Evolutionary conservation across 2,113 vertebrate species (phyloP), one percentile per base, ranked within the genome.

Genomic region (Sturnus vulgaris): DNA sequence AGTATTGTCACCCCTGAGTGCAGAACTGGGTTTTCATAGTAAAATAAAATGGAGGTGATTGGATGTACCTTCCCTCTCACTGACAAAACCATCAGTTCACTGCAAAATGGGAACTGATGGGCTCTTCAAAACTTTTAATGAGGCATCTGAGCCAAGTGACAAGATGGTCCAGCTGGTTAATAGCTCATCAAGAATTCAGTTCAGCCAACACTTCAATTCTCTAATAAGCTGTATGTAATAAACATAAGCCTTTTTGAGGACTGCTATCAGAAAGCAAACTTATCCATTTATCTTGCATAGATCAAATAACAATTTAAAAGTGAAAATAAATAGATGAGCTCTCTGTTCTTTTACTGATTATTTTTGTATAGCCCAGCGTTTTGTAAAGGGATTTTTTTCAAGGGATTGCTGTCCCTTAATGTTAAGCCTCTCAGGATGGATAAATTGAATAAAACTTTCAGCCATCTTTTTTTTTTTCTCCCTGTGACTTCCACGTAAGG

Each of bases 101-200:
- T 52, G 46, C 70, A 80, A 79, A 89, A 91, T 42, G 49, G 76
- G 57, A 91, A 22, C 7, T 85, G 78, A 76, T 0, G 0, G 2
- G 19, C 14, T 2, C 81, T 2, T 71, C 42, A 61, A 33, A 96
- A 95, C 81, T 95, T 90, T 50, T 91, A 93, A 92, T 95, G 94
- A 95, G 84, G 49, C 50, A 23, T 93, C 55, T 91, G 93, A 96
- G 93, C 94, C 89, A 92, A 95, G 81, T 87, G 78, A 77, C 59
- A 79, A 82, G 81, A 82, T 79, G 75, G 84, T 85, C 78, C 84
- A 92, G 81, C 84, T 95, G 78, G 87, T 85, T 96, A 92, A 89
- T 80, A 90, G 78, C 73, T 92, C 77, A 91, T 85, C 53, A 91
- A 65, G 84, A 82, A 95, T 95, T 88, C 89, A 55, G 27, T 95